Evolutionary conservation across 2,797 vertebrate genomes (phyloP), one percentile per base, ranked within the genome.

Genomic region (Lycodopsis pacificus): DNA sequence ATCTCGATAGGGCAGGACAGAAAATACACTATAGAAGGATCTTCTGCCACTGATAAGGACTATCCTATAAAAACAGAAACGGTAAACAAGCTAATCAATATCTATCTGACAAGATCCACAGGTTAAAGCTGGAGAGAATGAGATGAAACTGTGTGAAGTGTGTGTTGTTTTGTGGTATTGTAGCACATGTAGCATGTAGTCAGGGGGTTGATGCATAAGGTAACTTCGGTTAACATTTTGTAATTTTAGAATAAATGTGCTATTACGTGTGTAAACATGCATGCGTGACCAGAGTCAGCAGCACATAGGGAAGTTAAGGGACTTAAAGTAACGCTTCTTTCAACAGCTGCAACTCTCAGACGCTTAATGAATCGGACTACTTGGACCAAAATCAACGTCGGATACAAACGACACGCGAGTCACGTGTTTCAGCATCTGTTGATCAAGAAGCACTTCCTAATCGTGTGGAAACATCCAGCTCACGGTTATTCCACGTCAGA

Each of bases 21-120:
- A 99, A 97, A 99, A 99, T 95, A 99, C 97, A 96, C 97, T 98
- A 97, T 99, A 99, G 96, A 99, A 97, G 96, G 98, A 99, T 97
- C 98, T 98, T 97, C 98, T 98, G 97, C 97, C 98, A 97, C 98
- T 99, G 97, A 99, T 96, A 95, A 99, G 98, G 96, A 99, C 98
- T 97, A 99, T 98, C 98, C 98, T 99, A 97, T 91, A 95, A 98
- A 95, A 94, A 96, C 96, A 95, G 93, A 95, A 94, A 95, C 86
- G 83, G 93, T 92, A 96, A 94, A 57, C 54, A 91, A 88, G 89
- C 94, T 94, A 92, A 94, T 95, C 93, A 94, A 93, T 82, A 87
- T 82, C 83, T 93, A 84, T 78, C 75, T 25, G 74, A 77, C 36
- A 71, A 84, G 73, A 83, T 79, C 86, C 89, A 91, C 81, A 89